Evolutionary conservation across 2,113 vertebrate species (phyloP).

Genomic region (Muscicapa adusta): DNA sequence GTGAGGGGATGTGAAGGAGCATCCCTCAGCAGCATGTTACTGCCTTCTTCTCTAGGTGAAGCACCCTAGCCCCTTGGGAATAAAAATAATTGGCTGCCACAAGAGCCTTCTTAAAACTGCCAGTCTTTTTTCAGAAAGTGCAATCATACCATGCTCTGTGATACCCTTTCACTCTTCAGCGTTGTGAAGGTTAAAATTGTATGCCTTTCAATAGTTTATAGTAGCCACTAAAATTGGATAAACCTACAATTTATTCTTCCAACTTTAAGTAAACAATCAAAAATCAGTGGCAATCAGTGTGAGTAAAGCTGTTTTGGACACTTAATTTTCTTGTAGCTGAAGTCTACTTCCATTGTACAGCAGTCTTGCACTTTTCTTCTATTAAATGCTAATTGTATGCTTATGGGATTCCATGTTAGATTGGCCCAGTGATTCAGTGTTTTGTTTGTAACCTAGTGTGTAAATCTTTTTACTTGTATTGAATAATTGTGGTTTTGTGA

Average conservation of each 20-base stretch:
- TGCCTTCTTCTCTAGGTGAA: not conserved
- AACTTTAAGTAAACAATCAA: not conserved
- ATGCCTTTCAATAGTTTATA: not conserved
- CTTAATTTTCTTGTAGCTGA: not conserved
- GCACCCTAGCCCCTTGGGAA: not conserved
- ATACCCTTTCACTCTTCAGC: not conserved
- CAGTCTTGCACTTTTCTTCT: not conserved
- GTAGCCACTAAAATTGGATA: not conserved
- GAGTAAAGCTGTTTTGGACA: not conserved
- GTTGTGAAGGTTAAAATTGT: not conserved
- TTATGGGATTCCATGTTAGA: not conserved
- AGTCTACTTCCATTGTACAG: not conserved
- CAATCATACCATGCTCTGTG: rapidly evolving
- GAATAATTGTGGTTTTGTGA: conserved; percentile 15
- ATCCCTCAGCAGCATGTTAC: not conserved
- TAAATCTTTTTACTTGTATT: conserved; percentile 19
- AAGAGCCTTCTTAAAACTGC: not conserved
- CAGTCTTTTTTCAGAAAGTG: not conserved
- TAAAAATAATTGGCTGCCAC: not conserved
- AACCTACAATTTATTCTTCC: not conserved
- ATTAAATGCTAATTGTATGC: not conserved
- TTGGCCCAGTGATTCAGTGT: not conserved
- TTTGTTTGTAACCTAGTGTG: not conserved
- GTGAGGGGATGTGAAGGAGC: not conserved
- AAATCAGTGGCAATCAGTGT: not conserved